phyloP scores from a whole-genome alignment of 2,797 vertebrate species.

The Tiaroga cobitis region DNA sequence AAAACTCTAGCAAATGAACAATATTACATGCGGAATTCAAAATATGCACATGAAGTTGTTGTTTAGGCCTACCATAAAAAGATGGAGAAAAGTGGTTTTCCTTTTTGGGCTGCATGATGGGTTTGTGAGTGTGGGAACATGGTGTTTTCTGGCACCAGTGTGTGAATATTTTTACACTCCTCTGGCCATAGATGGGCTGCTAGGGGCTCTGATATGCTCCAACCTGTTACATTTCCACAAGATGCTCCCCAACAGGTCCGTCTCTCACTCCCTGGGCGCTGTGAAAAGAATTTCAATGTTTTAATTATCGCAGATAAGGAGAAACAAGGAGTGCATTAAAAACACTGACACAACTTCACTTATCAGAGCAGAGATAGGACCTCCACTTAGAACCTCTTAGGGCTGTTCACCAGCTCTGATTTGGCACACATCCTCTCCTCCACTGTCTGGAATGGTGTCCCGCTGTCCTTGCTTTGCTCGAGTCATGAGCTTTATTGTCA shows the following conservation, averaged over 20 bases:
- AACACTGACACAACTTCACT: conserved; percentile 67
- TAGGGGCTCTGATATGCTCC: conserved; percentile 64
- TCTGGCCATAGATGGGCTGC: conserved; percentile 76
- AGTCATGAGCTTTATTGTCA: conserved; percentile 36
- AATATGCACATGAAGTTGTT: conserved; percentile 1
- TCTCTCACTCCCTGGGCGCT: conserved; percentile 66
- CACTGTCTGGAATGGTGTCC: conserved; percentile 45
- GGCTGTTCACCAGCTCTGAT: conserved; percentile 70
- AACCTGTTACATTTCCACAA: conserved; percentile 73
- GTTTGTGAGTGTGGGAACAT: conserved; percentile 58
- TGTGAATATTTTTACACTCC: conserved; percentile 61
- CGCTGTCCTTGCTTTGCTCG: conserved; percentile 42
- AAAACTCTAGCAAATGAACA: neutral
- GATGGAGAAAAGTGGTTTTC: conserved; percentile 31
- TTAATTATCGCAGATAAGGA: conserved; percentile 81
- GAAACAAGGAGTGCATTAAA: conserved; percentile 76
- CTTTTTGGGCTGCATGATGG: conserved; percentile 37
- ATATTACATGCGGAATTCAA: neutral
- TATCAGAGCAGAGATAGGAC: conserved; percentile 74
- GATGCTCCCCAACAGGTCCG: conserved; percentile 70
- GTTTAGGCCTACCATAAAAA: conserved; percentile 44
- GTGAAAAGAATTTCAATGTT: conserved; percentile 80
- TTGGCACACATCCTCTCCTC: conserved; percentile 46
- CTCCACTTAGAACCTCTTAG: conserved; percentile 74
- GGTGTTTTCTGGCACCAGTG: conserved; percentile 61